Evolutionary conservation across 2,113 vertebrate genomes (phyloP), one percentile per base, ranked within the genome.

Genomic region (Myotis lucifugus): DNA sequence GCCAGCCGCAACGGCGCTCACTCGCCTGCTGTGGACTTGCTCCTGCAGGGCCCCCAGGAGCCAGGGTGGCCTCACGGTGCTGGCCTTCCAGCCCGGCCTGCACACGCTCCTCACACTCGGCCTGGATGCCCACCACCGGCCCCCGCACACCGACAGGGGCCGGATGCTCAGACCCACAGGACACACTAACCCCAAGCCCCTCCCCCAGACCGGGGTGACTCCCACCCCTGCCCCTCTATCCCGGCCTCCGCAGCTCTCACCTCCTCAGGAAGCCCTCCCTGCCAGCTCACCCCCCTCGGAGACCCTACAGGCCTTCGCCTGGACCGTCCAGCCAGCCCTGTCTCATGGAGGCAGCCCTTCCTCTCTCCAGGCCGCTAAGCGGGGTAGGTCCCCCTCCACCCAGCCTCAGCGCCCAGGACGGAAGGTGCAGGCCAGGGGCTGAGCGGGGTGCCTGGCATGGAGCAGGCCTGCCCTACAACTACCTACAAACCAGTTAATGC

Each of bases 171-270:
- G 54, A 8, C 10, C 61, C 66, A 14, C 1, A 40, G 64, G 12
- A 50, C n/a, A 52, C 37, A 19, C 8, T 4, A 13, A 37, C 23
- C 3, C 50, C 10, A 23, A 66, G 54, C 37, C n/a, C 18, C 11
- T 23, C 70, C 0, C 3, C 29, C 5, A 4, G 27, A 25, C 6
- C 67, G 0, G 0, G 21, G 70, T 0, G 12, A 11, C 8, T 1
- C 2, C 13, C 37, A 8, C 13, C 21, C 19, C 67, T 34, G 18
- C 29, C 50, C 29, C 42, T 79, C 59, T 54, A 1, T 61, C 18
- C 29, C 3, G 27, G 19, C 40, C 15, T 10, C 46, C 21, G 32
- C 1, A 3, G 72, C 40, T 37, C 27, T 10, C 23, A 21, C 9
- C 0, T 12, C 29, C 32, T 61, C 34, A n/a, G 3, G 56, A 88